These are phyloP conservation scores for Neodontobutis hainanensis DNA, from an alignment of 2,113 vertebrate genomes.

Conservation along the genomic window DNA sequence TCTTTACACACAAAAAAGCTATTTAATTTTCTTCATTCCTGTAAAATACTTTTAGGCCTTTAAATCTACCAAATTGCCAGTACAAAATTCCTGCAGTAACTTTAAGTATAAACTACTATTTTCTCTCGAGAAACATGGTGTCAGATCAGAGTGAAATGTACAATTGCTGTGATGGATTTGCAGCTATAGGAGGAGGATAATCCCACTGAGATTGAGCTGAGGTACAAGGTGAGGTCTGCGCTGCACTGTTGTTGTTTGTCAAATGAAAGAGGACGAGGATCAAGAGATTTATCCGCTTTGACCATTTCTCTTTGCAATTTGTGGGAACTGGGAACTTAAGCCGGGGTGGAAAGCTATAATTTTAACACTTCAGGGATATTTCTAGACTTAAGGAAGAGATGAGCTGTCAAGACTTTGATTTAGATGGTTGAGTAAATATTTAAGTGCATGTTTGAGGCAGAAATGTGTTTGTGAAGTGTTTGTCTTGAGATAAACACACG, in stretches of 20 bases:
- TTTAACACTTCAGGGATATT: not conserved
- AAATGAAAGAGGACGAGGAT: slow-evolving; percentile 3
- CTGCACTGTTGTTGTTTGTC: slow-evolving; percentile 8
- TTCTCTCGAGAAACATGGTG: no score
- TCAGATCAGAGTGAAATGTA: not conserved
- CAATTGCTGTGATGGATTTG: not conserved
- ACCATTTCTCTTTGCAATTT: not conserved
- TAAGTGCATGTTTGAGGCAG: slow-evolving; percentile 28
- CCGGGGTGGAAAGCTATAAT: not conserved
- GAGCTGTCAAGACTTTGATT: slow-evolving; percentile 25
- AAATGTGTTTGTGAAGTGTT: slow-evolving; percentile 1
- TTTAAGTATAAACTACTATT: not conserved
- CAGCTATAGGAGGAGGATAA: not conserved
- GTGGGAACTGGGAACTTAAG: not conserved
- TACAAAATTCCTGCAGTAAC: not conserved
- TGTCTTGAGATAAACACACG: slow-evolving; percentile 21
- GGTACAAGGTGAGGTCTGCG: slow-evolving; percentile 6
- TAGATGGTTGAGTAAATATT: slow-evolving; percentile 22
- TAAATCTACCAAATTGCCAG: no score
- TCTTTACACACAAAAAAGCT: no score
- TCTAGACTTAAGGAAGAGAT: not conserved
- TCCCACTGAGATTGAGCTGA: slow-evolving; percentile 1
- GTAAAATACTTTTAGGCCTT: no score
- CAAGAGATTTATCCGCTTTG: not conserved
- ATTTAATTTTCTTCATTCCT: no score